Evolutionary conservation across 2,797 vertebrate genomes (phyloP).

Genomic region (Peromyscus melanophrys): DNA sequence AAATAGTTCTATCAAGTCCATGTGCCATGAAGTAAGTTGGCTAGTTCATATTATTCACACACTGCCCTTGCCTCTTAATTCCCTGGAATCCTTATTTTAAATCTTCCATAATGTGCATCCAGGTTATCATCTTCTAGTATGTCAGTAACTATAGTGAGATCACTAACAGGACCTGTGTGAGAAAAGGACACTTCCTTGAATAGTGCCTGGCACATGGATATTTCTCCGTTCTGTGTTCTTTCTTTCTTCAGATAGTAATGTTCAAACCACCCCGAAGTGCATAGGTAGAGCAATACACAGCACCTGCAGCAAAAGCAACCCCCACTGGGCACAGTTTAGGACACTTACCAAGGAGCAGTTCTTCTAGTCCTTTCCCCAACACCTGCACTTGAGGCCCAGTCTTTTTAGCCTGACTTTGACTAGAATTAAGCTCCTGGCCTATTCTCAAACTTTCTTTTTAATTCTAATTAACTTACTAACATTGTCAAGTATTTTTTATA

Average conservation of each 20-base stretch:
- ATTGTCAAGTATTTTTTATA: not conserved
- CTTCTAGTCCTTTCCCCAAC: not conserved
- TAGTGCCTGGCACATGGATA: not conserved
- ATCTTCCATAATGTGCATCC: not conserved
- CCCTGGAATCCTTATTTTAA: not conserved
- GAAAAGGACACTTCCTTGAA: not conserved
- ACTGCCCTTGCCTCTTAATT: not conserved
- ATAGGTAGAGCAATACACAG: not conserved
- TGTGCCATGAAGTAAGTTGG: not conserved
- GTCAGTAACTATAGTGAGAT: not conserved
- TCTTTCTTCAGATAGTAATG: not conserved
- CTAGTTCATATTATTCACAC: not conserved
- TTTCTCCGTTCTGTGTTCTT: not conserved
- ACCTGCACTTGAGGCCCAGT: not conserved
- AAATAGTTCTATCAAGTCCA: not conserved
- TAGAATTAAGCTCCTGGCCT: not conserved
- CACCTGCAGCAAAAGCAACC: not conserved
- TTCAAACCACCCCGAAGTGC: not conserved
- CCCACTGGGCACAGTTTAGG: accelerated
- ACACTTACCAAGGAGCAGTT: not conserved
- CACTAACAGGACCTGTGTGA: not conserved
- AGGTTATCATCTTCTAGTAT: not conserved
- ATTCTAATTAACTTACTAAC: not conserved
- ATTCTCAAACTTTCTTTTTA: not conserved
- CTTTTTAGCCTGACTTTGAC: not conserved